Evolutionary conservation across 2,888 invertebrate genomes (phyloP), one percentile per base, ranked within the genome.

Genomic region (Drosophila siamana): DNA sequence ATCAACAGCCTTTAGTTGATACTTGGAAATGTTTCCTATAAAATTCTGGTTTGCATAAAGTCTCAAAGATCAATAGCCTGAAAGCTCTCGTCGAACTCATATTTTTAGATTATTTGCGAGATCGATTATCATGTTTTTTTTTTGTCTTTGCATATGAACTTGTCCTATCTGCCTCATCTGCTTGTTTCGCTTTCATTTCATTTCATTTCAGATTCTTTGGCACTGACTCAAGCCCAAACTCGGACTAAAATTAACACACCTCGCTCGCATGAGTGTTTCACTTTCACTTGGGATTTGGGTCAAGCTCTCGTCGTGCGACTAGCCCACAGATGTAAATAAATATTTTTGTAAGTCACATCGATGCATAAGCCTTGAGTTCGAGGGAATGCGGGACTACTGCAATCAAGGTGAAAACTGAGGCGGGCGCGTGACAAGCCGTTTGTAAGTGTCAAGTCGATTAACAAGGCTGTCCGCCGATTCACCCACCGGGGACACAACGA

Each of bases 241-340:
- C 22, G 7, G 24, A 33, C 30, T 24, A 1, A 19, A 47, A 62
- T 78, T 67, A 48, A 56, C 57, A 63, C 55, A 72, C 33, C 48
- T 40, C 36, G 51, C 48, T 40, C 36, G 51, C 16, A 36, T 60
- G 75, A 69, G 28, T 68, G 36, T 65, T 55, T 82, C 52, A 82
- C 83, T 79, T 79, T 79, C 83, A 79, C 79, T 66, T 55, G 4
- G 30, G 30, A 82, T 79, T 62, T 82, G 47, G 83, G 80, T 79
- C 75, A 70, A 54, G 70, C 40, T 40, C 22, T 4, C 30, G 36
- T 74, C 64, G 62, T 52, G 60, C 26, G 52, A 28, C 16, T 43
- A 61, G 24, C 8, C 47, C 24, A 11, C 26, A 26, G 19, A 38
- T 50, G 11, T 59, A 33, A 2, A 13, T 24, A 9, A 19, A 19